A percentile compares a stretch with the other conserved stretches of the same genome.
Conservation (phyloP, 2,113 vertebrate species). For the Suncus etruscus region DNA sequence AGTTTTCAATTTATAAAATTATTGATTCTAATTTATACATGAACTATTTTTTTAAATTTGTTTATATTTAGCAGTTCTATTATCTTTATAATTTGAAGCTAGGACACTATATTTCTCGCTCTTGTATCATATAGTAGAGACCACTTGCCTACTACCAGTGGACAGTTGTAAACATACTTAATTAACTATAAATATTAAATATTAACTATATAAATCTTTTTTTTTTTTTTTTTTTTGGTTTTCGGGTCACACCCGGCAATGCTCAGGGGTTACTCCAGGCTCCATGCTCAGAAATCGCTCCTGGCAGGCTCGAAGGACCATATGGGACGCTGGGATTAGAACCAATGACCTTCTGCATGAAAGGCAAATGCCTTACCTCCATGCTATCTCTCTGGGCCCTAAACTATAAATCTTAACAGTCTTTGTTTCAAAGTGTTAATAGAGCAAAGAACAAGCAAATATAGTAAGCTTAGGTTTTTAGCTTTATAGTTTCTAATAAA, state of each 20-base stretch:
- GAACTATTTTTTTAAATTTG: not conserved
- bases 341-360: too few relatives aligned
- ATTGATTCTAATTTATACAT: conserved; percentile 9
- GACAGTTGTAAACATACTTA: not conserved
- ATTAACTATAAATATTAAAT: not conserved
- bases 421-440: not conserved
- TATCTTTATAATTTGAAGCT: conserved; percentile 25
- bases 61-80: not conserved
- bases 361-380: too few relatives aligned
- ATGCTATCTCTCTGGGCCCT: too few relatives aligned
- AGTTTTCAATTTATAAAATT: conserved; percentile 46
- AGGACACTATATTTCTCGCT: not conserved
- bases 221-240: too few relatives aligned
- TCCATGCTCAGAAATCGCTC: too few relatives aligned
- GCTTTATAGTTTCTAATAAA: too few relatives aligned
- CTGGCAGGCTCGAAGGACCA: too few relatives aligned
- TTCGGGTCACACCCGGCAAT: too few relatives aligned
- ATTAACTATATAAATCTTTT: too few relatives aligned
- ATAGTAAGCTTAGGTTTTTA: not conserved
- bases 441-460: conserved; percentile 35
- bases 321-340: too few relatives aligned
- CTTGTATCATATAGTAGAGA: not conserved
- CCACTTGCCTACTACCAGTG: not conserved
- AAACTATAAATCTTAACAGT: conserved; percentile 4
- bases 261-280: too few relatives aligned